Evolutionary conservation across 2,888 invertebrate species (phyloP), one percentile per base, ranked within the genome.

Genomic region (Cheilosia vulpina): DNA sequence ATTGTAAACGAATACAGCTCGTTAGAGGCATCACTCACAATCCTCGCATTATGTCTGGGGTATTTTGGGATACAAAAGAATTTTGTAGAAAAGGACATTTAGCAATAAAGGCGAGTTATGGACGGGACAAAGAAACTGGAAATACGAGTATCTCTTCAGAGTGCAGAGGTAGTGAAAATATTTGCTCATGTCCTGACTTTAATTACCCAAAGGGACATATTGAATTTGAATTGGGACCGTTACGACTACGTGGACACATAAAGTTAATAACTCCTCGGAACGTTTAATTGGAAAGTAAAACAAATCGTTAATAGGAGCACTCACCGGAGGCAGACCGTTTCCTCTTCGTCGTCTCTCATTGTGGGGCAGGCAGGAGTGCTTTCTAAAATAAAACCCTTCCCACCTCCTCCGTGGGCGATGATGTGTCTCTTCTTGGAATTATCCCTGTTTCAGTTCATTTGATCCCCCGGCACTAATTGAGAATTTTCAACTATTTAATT

Each of bases 401-500:
- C 58, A 19, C 17, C 50, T 24, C 15, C 21, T 52, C 13, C 15
- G 21, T 15, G 5, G 47, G 34, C 27, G 27, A 38, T 24, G 19
- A 38, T 24, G 19, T 58, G 57, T 19, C n/a, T 65, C 34, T 41
- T 53, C 57, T 60, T 52, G 11, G 62, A 83, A 72, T 62, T 68
- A 83, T 79, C 52, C 73, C 72, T 63, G 50, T 45, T 85, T 80
- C 58, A 69, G 52, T 80, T 80, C 75, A 77, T 76, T 81, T 71
- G 80, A 76, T 76, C 68, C 62, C 50, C 50, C 24, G 53, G 41
- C 57, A 85, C 81, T 81, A 85, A 85, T 85, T 85, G 85, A 81
- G 76, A 85, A 68, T 52, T 68, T 77, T 81, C 75, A 85, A 81
- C 66, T 65, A 72, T 71, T 77, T 85, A 85, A 81, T 81, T 85